A percentile compares a stretch with the other conserved stretches of the same genome.
phyloP scores from a whole-genome alignment of 2,797 vertebrate species.

The Threskiornis aethiopicus region DNA sequence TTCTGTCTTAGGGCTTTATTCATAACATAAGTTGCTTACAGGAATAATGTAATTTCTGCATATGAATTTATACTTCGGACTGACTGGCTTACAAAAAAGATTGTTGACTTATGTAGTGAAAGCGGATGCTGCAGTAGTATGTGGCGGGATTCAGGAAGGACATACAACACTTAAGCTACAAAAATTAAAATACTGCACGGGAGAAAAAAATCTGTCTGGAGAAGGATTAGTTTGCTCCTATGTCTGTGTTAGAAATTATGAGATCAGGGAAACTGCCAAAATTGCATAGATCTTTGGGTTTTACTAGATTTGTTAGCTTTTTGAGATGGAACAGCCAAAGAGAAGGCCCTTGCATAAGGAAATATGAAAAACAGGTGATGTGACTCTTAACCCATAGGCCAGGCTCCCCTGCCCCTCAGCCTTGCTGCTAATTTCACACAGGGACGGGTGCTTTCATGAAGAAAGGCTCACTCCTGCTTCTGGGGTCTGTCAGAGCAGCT shows the following conservation, averaged over 20 bases:
- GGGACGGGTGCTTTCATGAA: not conserved
- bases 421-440: not conserved
- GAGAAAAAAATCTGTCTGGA: not conserved
- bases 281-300: not conserved
- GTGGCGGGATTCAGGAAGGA: not conserved
- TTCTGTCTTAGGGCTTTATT: slow-evolving; percentile 38
- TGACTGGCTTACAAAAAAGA: not conserved
- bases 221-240: not conserved
- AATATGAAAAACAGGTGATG: not conserved
- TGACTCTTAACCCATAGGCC: not conserved
- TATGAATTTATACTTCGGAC: not conserved
- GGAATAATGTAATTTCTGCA: slow-evolving; percentile 31
- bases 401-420: not conserved
- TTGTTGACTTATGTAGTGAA: not conserved
- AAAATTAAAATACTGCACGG: not conserved
- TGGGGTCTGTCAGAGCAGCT: not conserved
- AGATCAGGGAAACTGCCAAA: not conserved
- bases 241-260: not conserved
- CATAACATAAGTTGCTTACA: not conserved
- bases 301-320: not conserved
- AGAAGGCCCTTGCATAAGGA: not conserved
- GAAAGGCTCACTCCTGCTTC: not conserved
- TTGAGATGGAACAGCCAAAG: not conserved
- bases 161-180: not conserved
- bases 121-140: not conserved